phyloP scores from a whole-genome alignment of 2,888 invertebrate genomes.

The Caenorhabditis macrosperma region DNA sequence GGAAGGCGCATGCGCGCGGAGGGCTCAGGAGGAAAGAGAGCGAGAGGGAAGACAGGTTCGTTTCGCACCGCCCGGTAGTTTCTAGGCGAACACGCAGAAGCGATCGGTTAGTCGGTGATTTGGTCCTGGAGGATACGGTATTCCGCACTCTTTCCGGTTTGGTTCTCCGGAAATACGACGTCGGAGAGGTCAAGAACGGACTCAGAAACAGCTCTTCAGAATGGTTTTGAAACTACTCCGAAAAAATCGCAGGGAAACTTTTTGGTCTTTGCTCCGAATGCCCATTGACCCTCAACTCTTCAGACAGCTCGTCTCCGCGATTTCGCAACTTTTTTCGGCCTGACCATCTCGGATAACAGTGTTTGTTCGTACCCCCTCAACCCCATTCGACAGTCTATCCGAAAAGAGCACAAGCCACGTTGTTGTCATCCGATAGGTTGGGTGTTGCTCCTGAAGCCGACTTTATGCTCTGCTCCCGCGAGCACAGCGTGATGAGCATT shows the following conservation, averaged over 20 bases:
- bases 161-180: too few relatives aligned
- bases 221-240: slow-evolving; percentile 1
- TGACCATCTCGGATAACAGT: neutral
- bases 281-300: neutral
- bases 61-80: slow-evolving; percentile 13
- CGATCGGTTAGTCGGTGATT: slow-evolving; percentile 15
- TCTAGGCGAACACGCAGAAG: neutral
- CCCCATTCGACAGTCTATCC: neutral
- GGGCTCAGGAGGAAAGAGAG: too few relatives aligned
- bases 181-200: too few relatives aligned
- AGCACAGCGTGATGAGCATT: slow-evolving; percentile 12
- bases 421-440: slow-evolving; percentile 8
- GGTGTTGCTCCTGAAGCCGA: neutral
- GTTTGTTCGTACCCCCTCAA: slow-evolving; percentile 8
- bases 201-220: too few relatives aligned
- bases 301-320: too few relatives aligned
- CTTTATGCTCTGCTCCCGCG: neutral
- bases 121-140: too few relatives aligned
- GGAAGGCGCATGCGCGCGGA: slow-evolving; percentile 10
- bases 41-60: neutral
- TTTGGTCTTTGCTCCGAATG: slow-evolving; percentile 11
- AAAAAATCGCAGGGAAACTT: neutral
- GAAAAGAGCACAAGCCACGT: neutral
- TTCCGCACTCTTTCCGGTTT: too few relatives aligned
- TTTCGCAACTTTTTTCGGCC: slow-evolving; percentile 6